These are phyloP conservation scores for Blomia tropicalis DNA, from an alignment of 2,888 invertebrate genomes.

Conservation along the genomic window DNA sequence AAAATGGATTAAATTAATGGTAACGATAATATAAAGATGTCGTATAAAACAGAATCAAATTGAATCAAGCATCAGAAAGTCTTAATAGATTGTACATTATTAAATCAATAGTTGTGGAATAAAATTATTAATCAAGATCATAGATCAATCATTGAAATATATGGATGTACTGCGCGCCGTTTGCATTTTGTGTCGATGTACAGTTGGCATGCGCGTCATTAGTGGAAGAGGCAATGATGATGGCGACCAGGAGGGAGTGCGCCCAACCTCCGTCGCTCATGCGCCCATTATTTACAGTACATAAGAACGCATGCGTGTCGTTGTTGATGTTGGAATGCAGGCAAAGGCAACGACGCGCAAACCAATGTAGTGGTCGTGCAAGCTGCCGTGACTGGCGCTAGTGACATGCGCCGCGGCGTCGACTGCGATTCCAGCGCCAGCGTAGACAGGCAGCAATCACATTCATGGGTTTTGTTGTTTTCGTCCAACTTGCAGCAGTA, in stretches of 20 bases:
- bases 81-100: no score
- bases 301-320: neutral
- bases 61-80: no score
- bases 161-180: no score
- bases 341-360: neutral
- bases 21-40: no score
- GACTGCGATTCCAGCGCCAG: neutral
- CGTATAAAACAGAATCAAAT: no score
- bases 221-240: neutral
- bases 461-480: neutral
- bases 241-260: neutral
- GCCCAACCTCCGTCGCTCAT: neutral
- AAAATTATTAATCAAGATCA: no score
- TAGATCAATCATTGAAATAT: no score
- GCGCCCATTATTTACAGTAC: neutral
- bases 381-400: neutral
- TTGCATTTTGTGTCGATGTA: no score
- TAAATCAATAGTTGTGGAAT: no score
- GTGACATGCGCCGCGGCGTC: neutral
- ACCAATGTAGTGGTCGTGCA: neutral
- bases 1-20: no score
- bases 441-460: neutral
- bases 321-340: neutral
- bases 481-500: neutral
- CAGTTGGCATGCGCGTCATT: neutral